Conservation (phyloP, 1,140 invertebrate genomes). For the Drosophila malerkotliana region DNA sequence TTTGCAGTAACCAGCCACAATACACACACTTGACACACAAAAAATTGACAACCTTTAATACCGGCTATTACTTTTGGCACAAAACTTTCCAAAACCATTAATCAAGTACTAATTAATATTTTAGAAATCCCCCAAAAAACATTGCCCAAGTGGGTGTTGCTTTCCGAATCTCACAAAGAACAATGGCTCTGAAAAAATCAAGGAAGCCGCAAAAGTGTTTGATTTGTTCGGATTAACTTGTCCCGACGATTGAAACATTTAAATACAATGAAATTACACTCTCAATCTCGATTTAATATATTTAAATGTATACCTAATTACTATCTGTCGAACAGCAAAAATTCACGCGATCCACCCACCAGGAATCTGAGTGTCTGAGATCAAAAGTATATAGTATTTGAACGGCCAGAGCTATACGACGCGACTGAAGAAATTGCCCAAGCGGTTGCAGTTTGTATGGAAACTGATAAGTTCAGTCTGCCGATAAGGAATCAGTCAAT, state of each 20-base stretch:
- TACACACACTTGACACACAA: constrained; percentile 58
- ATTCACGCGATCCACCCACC: constrained; percentile 30
- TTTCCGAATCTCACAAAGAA: background rate
- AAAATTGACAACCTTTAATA: constrained; percentile 22
- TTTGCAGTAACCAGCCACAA: constrained; percentile 10
- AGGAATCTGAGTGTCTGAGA: constrained; percentile 5
- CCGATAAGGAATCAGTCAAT: constrained; percentile 36
- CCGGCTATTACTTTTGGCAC: constrained; percentile 19
- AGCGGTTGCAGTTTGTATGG: constrained; percentile 33
- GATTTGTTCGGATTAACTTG: constrained; percentile 14
- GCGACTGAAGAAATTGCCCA: constrained; percentile 29
- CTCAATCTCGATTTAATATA: background rate
- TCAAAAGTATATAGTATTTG: constrained; percentile 1
- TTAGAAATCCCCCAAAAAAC: constrained; percentile 8
- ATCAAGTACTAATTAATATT: constrained; percentile 18
- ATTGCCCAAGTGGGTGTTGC: background rate
- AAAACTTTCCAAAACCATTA: constrained; percentile 23
- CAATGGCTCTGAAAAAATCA: background rate
- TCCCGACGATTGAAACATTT: constrained; percentile 9
- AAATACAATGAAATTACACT: constrained; percentile 36
- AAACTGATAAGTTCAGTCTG: constrained; percentile 31
- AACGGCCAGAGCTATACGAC: constrained; percentile 14
- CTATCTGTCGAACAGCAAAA: constrained; percentile 15
- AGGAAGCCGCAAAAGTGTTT: constrained; percentile 30
- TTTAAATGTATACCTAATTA: constrained; percentile 2